Conservation (phyloP, 2,888 invertebrate species). For the Drosophila siamana region DNA sequence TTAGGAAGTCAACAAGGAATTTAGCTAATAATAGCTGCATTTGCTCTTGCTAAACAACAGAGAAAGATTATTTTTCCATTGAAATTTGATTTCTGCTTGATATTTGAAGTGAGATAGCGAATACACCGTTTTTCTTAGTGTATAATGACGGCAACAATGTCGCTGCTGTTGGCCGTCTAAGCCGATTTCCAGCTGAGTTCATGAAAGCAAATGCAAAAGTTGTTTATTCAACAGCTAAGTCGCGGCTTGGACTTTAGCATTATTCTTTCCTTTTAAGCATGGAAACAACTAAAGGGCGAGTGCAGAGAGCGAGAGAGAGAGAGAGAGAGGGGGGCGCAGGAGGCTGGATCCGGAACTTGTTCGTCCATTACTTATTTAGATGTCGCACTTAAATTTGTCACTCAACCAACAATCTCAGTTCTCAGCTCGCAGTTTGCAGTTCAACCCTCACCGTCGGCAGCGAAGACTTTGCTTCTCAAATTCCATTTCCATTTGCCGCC, state of each 20-base stretch:
- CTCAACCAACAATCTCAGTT: conserved; percentile 45
- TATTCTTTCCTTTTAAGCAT: conserved; percentile 45
- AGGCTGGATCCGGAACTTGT: neutral
- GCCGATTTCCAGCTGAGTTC: conserved; percentile 73
- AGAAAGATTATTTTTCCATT: no score
- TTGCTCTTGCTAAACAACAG: no score
- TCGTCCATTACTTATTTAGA: conserved; percentile 72
- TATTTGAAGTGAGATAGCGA: conserved; percentile 1
- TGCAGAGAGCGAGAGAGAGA: no score
- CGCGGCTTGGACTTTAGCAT: conserved; percentile 55
- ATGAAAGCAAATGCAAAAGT: conserved; percentile 73
- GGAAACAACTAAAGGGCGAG: neutral
- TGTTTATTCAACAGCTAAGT: conserved; percentile 76
- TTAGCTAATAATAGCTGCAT: no score
- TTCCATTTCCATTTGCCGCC: conserved; percentile 49
- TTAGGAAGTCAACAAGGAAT: no score
- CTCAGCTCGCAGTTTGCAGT: neutral
- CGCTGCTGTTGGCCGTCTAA: conserved; percentile 51
- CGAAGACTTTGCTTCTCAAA: conserved; percentile 18
- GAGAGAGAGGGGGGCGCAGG: neutral
- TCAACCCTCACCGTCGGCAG: neutral
- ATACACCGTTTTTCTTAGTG: conserved; percentile 26
- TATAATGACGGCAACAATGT: conserved; percentile 38
- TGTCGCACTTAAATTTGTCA: conserved; percentile 77
- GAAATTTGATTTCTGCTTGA: no score